phyloP scores from a whole-genome alignment of 1,140 invertebrate species.

The Diprion similis region DNA sequence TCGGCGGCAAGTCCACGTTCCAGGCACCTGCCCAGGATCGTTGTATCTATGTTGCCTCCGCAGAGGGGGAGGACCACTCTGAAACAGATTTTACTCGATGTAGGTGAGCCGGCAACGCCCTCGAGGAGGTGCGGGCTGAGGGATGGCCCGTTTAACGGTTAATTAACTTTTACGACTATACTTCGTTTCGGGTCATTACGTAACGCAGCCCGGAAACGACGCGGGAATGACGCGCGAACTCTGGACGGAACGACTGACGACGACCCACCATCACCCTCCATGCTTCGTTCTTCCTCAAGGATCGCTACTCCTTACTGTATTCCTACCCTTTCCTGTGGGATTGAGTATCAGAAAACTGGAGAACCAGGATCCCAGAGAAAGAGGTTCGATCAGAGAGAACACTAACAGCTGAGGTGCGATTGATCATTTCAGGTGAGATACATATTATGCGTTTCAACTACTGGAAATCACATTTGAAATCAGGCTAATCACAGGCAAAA shows the following conservation, averaged over 20 bases:
- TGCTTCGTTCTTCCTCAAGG: too few species aligned
- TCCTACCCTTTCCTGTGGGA: too few species aligned
- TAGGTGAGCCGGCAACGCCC: not conserved
- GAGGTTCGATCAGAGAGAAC: too few species aligned
- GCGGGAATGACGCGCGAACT: not conserved
- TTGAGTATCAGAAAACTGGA: too few species aligned
- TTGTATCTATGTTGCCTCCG: constrained; percentile 95
- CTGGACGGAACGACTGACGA: not conserved
- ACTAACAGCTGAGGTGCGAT: too few species aligned
- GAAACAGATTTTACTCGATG: constrained; percentile 27
- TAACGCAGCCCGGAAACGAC: not conserved
- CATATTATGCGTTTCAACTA: too few species aligned
- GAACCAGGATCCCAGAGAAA: too few species aligned
- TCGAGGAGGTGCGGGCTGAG: constrained; percentile 1
- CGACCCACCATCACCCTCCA: too few species aligned
- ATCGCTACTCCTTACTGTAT: too few species aligned
- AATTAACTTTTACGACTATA: constrained; percentile 11
- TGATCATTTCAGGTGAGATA: too few species aligned
- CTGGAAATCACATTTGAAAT: too few species aligned
- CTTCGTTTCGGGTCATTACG: not conserved
- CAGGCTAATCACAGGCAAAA: too few species aligned
- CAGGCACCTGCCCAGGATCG: constrained; percentile 85
- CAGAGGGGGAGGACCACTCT: constrained; percentile 85
- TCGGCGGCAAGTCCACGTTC: constrained; percentile 90
- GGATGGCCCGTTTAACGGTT: not conserved